Evolutionary conservation across 2,888 invertebrate species (phyloP), one percentile per base, ranked within the genome.

Genomic region (Ormyrus thymus): DNA sequence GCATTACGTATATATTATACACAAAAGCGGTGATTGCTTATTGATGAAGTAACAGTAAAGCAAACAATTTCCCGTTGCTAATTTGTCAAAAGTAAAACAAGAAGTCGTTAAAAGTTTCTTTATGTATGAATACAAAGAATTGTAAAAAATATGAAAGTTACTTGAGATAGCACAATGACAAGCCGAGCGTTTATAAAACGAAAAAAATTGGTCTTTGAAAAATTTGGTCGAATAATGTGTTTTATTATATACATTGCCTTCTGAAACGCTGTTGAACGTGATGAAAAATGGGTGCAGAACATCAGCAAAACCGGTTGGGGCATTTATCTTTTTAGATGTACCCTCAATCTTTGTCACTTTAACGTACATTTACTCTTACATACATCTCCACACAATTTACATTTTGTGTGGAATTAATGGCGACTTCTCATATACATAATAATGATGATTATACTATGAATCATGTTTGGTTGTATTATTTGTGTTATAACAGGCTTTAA

Each of bases 381-480:
- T 15, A 74, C 58, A 65, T 51, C 61, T 66, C 69, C n/a, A 51
- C 55, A 69, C 58, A 75, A 13, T 13, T 29, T 55, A 68, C 53
- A 70, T 13, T 74, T 45, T 70, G 73, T 65, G 73, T 74, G 76
- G 56, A 80, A 76, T 64, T 65, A 77, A 68, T 59, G 64, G 80
- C 73, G 74, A 77, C 76, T 66, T 85, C 86, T 86, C 86, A 86
- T 85, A 85, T 83, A 84, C 84, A 84, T 80, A 70, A 77, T 51
- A 55, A 70, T 77, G 76, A 85, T 83, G 83, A 83, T 83, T 83
- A 81, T 84, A 84, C 83, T 86, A 85, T 87, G 85, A 84, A 87
- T 87, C 86, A 84, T 87, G 84, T 86, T 87, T 86, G 83, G 84
- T 87, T 87, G 87, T 87, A 87, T 86, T 85, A 76, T 77, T 87